Evolutionary conservation across 2,797 vertebrate species (phyloP), one percentile per base, ranked within the genome.

Genomic region (Clarias fuscus): DNA sequence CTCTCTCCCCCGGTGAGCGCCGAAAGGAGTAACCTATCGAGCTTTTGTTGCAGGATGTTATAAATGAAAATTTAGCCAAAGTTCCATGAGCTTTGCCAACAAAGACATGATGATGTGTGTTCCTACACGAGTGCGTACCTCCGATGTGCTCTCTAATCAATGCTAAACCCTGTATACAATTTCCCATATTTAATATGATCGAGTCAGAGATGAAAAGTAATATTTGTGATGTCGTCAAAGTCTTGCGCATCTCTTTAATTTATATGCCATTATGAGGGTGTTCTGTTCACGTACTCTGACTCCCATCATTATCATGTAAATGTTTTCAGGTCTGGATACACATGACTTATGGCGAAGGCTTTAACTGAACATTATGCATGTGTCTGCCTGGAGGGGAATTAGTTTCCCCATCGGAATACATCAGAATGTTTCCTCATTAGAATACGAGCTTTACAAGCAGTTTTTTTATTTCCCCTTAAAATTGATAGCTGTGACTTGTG

Each of bases 41-140:
- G 97, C 97, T 97, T 99, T 99, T 99, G 98, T 96, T 99, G 98
- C 96, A 99, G 98, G 98, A 98, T 99, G 98, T 99, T 99, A 98
- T 99, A 99, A 99, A 99, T 99, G 97, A 97, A 98, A 98, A 99
- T 99, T 98, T 99, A 98, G 95, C 95, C 95, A 95, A 95, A 92
- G 95, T 98, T 98, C 97, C 97, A 88, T 97, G 96, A 93, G 90
- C 98, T 99, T 99, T 99, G 98, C 95, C 94, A 97, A 95, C 95
- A 95, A 80, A 96, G 96, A 95, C 86, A 87, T 96, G 96, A 96
- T 98, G 98, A 97, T 98, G 97, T 98, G 98, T 98, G 98, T 95
- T 96, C 93, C 75, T 68, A 30, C 48, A 27, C 61, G 65, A 56
- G 61, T n/a, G 14, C 30, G 13, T 75, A 27, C 18, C 30, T 30